These are phyloP conservation scores for Basileuterus tristriatus DNA, from an alignment of 2,797 vertebrate genomes.

Conservation along the genomic window DNA sequence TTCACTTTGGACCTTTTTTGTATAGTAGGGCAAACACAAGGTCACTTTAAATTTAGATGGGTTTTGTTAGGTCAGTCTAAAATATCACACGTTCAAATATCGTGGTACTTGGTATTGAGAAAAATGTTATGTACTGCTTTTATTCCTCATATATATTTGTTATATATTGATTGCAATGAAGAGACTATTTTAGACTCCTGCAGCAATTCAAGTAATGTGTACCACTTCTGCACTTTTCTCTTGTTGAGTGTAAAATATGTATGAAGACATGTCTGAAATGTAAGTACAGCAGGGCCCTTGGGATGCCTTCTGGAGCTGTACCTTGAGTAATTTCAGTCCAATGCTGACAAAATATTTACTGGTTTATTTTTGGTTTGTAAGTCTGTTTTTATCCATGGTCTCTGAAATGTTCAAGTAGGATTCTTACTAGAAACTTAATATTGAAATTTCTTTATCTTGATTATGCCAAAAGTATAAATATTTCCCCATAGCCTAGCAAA, in stretches of 20 bases:
- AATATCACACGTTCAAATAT: neutral
- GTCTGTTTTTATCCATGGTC: neutral
- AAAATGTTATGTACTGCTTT: neutral
- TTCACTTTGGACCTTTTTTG: neutral
- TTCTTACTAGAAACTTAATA: neutral
- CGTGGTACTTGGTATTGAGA: neutral
- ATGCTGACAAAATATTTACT: neutral
- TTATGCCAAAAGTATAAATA: neutral
- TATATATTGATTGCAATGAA: neutral
- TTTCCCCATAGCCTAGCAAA: neutral
- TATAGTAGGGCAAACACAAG: neutral
- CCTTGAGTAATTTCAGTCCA: neutral
- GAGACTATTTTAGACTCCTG: neutral
- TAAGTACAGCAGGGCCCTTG: neutral
- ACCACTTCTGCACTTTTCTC: neutral
- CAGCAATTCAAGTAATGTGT: neutral
- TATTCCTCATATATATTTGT: neutral
- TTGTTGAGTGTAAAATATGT: conserved; percentile 47
- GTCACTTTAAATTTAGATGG: neutral
- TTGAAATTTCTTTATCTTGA: neutral
- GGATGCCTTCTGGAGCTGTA: neutral
- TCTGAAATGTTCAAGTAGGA: neutral
- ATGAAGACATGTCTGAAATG: conserved; percentile 32
- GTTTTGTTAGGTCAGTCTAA: neutral
- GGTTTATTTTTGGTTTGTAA: neutral